Evolutionary conservation across 2,888 invertebrate species (phyloP).

Genomic region (Macrosoma leucophasiata): DNA sequence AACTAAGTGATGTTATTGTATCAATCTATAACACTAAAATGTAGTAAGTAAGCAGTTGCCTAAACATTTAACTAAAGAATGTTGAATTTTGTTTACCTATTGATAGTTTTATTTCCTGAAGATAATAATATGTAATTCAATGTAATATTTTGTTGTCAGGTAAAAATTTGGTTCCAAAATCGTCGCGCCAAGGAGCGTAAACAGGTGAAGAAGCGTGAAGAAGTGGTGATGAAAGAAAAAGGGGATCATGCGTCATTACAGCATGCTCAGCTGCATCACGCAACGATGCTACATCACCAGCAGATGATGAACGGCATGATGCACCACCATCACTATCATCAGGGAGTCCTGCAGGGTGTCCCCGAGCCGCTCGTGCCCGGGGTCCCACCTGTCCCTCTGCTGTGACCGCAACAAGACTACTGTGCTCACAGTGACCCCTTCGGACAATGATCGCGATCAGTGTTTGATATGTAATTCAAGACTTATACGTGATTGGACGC

Average conservation of each 20-base stretch:
- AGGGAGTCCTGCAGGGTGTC: conserved; percentile 68
- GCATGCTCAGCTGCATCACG: conserved; percentile 70
- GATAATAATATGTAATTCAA: background rate
- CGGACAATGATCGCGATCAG: conserved; percentile 24
- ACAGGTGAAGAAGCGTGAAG: conserved; percentile 88
- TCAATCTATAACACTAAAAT: too few relatives aligned
- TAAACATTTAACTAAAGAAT: too few relatives aligned
- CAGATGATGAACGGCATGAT: conserved; percentile 74
- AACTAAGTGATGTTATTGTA: too few relatives aligned
- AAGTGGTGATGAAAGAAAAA: conserved; percentile 79
- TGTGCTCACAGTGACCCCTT: conserved; percentile 42
- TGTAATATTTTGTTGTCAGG: conserved; percentile 49
- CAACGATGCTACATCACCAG: conserved; percentile 71
- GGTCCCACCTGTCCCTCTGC: conserved; percentile 64
- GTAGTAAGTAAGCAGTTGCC: too few relatives aligned
- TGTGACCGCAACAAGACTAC: conserved; percentile 64
- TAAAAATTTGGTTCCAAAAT: conserved; percentile 93
- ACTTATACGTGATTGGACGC: conserved; percentile 9
- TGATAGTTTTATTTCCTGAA: too few relatives aligned
- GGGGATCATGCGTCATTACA: conserved; percentile 68
- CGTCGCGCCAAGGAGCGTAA: conserved; percentile 95
- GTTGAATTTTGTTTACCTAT: too few relatives aligned
- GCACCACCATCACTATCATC: conserved; percentile 71
- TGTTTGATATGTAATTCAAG: conserved; percentile 11
- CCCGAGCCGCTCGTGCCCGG: conserved; percentile 67